These are phyloP conservation scores for Xiphophorus birchmanni DNA, from an alignment of 2,797 vertebrate species.

Conservation along the genomic window DNA sequence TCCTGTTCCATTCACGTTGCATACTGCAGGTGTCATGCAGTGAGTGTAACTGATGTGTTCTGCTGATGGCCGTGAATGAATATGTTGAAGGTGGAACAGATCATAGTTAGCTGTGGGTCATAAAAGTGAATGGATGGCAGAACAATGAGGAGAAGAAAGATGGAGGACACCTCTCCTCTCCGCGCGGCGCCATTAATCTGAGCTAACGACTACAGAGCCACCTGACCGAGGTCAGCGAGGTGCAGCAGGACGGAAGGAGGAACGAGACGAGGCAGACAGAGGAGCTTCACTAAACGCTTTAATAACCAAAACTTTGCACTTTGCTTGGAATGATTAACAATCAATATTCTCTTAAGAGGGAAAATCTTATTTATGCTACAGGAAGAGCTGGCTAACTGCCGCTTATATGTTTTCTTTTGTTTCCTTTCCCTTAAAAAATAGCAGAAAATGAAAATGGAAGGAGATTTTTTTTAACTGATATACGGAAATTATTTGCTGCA, in stretches of 20 bases:
- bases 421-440: background rate
- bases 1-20: background rate
- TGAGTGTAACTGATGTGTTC: constrained; percentile 6
- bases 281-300: background rate
- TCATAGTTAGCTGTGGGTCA: constrained; percentile 21
- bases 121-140: constrained; percentile 25
- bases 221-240: background rate
- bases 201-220: background rate
- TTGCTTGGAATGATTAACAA: background rate
- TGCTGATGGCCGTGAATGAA: background rate
- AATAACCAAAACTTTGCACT: background rate
- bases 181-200: constrained; percentile 32
- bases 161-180: constrained; percentile 25
- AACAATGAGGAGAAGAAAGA: constrained; percentile 26
- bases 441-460: background rate
- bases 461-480: background rate
- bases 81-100: constrained; percentile 14
- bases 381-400: no score
- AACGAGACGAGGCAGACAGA: background rate
- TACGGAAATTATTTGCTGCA: background rate
- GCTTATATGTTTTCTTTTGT: background rate
- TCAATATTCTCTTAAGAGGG: background rate
- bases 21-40: background rate
- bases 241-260: background rate
- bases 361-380: background rate